Percentiles rank a stretch among this genome's conserved stretches.
phyloP scores from a whole-genome alignment of 2,888 invertebrate species.

The Trichopria drosophilae region DNA sequence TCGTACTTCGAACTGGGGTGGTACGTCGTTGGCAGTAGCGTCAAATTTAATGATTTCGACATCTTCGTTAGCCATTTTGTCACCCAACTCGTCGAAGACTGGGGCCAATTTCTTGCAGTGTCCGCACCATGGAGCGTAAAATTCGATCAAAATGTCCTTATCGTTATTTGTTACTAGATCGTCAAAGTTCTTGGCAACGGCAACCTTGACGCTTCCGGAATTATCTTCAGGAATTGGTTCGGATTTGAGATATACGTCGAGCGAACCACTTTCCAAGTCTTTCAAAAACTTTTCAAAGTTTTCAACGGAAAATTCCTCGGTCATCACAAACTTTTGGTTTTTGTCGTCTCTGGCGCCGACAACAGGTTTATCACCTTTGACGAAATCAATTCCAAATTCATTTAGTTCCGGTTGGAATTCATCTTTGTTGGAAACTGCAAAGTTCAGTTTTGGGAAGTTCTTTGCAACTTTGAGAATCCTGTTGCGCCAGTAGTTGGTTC shows the following conservation, averaged over 20 bases:
- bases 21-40: conserved; percentile 98
- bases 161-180: conserved; percentile 87
- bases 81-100: conserved; percentile 89
- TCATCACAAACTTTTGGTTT: conserved; percentile 87
- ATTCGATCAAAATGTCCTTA: conserved; percentile 94
- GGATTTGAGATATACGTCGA: conserved; percentile 94
- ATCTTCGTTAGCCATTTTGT: conserved; percentile 81
- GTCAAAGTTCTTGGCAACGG: conserved; percentile 96
- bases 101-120: conserved; percentile 97
- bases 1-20: conserved; percentile 83
- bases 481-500: conserved; percentile 99
- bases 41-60: conserved; percentile 96
- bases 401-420: conserved; percentile 94
- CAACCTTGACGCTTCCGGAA: conserved; percentile 81
- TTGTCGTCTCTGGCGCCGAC: conserved; percentile 81
- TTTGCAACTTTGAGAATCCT: conserved; percentile 89
- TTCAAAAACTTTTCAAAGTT: conserved; percentile 82
- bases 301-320: conserved; percentile 88
- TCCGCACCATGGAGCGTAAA: conserved; percentile 99
- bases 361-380: conserved; percentile 85
- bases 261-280: conserved; percentile 76
- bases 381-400: conserved; percentile 89
- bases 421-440: conserved; percentile 90
- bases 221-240: conserved; percentile 87
- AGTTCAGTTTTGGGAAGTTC: conserved; percentile 70